A percentile compares a stretch with the other conserved stretches of the same genome.
Conservation (phyloP, 2,797 vertebrate genomes). For the Hydrocynus forskahlii region DNA sequence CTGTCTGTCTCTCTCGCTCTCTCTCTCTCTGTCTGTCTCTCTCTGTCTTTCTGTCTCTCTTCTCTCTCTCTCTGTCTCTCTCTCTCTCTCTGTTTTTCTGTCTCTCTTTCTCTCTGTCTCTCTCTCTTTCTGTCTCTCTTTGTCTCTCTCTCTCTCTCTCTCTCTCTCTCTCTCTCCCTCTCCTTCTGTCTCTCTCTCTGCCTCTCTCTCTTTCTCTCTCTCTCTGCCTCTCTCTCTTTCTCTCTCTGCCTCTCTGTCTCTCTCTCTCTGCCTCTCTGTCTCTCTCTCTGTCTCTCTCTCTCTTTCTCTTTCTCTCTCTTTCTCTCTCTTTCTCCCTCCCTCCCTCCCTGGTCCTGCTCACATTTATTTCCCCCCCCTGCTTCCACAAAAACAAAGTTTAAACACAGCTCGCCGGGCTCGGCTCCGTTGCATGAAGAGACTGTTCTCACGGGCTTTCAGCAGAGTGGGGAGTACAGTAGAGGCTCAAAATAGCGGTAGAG, state of each 20-base stretch:
- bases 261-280: no score
- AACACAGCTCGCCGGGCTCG: slow-evolving; percentile 16
- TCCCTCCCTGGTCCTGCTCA: not conserved
- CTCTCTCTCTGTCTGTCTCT: not conserved
- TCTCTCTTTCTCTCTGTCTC: not conserved
- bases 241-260: not conserved
- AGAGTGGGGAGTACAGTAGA: not conserved
- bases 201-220: not conserved
- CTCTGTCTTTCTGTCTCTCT: not conserved
- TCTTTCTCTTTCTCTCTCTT: not conserved
- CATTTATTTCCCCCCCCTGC: not conserved
- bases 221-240: not conserved
- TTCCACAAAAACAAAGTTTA: slow-evolving; percentile 2
- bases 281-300: not conserved
- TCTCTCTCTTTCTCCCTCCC: not conserved
- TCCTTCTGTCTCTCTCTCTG: not conserved
- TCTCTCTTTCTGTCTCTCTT: not conserved
- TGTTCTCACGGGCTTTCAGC: slow-evolving; percentile 23
- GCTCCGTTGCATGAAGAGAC: not conserved
- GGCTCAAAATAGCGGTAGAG: slow-evolving; percentile 41
- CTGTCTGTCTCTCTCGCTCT: no score
- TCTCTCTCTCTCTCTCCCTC: not conserved
- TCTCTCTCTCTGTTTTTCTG: not conserved
- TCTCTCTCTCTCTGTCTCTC: no score
- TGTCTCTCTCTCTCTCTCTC: not conserved